A percentile compares a stretch with the other conserved stretches of the same genome.
phyloP scores from a whole-genome alignment of 2,797 vertebrate species.

The Bradypodion pumilum region DNA sequence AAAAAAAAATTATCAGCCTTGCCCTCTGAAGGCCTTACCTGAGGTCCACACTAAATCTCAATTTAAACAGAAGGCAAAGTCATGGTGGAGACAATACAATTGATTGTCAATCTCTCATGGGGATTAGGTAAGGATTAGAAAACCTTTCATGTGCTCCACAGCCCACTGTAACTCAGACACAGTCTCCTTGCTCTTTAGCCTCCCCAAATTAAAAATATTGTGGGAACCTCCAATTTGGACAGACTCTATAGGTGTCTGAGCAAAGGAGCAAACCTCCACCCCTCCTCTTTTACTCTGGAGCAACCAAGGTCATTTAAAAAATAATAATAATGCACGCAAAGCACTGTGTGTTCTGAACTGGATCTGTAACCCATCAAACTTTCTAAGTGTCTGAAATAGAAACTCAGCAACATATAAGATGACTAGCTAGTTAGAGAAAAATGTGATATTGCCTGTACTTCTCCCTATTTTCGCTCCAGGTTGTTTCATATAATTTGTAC shows the following conservation, averaged over 20 bases:
- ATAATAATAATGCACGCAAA: background rate
- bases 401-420: background rate
- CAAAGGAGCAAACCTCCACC: no score
- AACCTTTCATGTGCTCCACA: conserved; percentile 52
- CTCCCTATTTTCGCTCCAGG: conserved; percentile 12
- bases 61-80: conserved; percentile 58
- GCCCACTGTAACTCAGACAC: conserved; percentile 56
- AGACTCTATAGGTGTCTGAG: background rate
- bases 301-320: background rate
- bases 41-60: conserved; percentile 23
- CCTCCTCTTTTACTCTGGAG: background rate
- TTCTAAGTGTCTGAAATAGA: background rate
- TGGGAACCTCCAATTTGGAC: conserved; percentile 42
- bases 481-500: background rate
- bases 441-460: background rate
- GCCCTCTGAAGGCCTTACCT: conserved; percentile 37
- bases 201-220: conserved; percentile 31
- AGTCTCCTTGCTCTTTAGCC: conserved; percentile 30
- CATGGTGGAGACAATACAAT: conserved; percentile 57
- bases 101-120: conserved; percentile 68
- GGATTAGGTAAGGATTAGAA: conserved; percentile 70
- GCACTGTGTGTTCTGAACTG: background rate
- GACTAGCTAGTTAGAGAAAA: background rate
- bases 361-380: background rate
- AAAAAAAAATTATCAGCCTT: conserved; percentile 46